phyloP scores from a whole-genome alignment of 1,140 invertebrate species.

The Lineus longissimus region DNA sequence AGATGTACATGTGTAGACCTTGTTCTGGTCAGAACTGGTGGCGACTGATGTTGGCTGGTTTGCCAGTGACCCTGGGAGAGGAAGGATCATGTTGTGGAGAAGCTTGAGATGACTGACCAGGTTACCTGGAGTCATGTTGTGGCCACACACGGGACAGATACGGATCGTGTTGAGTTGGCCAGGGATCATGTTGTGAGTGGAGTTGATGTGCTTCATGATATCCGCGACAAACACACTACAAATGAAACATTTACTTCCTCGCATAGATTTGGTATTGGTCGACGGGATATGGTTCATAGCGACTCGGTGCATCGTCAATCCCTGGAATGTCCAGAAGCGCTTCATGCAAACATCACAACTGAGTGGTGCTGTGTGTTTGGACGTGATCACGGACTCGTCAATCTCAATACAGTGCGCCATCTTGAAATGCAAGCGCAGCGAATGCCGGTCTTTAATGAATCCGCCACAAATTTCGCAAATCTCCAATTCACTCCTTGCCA shows the following conservation, averaged over 20 bases:
- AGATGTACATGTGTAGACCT: no score
- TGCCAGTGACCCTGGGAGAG: neutral
- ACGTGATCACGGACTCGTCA: conserved; percentile 36
- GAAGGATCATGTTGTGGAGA: neutral
- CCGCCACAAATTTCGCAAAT: conserved; percentile 51
- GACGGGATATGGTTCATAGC: conserved; percentile 22
- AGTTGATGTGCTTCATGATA: conserved; percentile 34
- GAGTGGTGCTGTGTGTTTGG: conserved; percentile 30
- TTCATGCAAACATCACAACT: conserved; percentile 43
- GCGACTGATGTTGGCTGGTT: no score
- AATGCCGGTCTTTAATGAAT: conserved; percentile 48
- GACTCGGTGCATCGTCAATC: conserved; percentile 38
- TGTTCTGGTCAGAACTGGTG: no score
- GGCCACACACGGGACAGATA: neutral
- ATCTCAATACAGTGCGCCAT: conserved; percentile 48
- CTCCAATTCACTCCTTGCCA: conserved; percentile 33
- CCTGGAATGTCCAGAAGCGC: conserved; percentile 49
- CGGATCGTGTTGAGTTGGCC: neutral
- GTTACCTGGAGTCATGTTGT: neutral
- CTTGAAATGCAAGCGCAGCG: conserved; percentile 47
- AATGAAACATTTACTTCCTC: conserved; percentile 31
- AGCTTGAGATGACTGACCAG: neutral
- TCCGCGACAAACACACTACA: conserved; percentile 31
- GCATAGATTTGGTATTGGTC: conserved; percentile 5
- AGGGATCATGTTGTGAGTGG: conserved; percentile 30